Base-by-base conservation (phyloP, 37 sponge, comb jelly and placozoan species). In the Theonella swinhoei region DNA sequence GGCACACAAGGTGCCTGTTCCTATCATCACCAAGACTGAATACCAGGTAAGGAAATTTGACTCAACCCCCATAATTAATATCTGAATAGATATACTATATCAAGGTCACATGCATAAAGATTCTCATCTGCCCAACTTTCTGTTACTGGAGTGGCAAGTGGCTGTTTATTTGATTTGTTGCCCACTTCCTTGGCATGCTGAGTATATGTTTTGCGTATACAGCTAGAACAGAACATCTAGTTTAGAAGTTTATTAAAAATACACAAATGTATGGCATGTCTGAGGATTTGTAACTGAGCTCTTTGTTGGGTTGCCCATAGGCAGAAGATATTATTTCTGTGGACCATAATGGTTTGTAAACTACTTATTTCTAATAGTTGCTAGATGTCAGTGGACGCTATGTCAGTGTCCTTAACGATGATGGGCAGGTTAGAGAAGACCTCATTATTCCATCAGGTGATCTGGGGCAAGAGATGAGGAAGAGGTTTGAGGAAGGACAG, bases 1-100 rank as follows among this genome's bases (percentile, higher is more conserved):
- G n/a, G n/a, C 79, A 23, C 85, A 75, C 42, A 89, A 43, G 58
- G 61, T 89, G 75, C 40, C 85, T 29, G 75, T 43, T n/a, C 90
- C 90, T 70, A 4, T 85, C 3, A 14, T 70, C 32, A 85, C 85
- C 28, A 62, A 23, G 22, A 74, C 85, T 19, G 85, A 89, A 29
- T 89, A 77, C 71, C 85, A 84, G 78, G 85, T 84, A n/a, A n/a
- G n/a, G n/a, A n/a, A 80, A 38, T 33, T 25, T n/a, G 17, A 20
- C 20, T 23, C 20, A 59, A n/a, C n/a, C n/a, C n/a, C n/a, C n/a
- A n/a, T n/a, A n/a, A n/a, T n/a, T n/a, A n/a, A n/a, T n/a, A n/a
- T n/a, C n/a, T n/a, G n/a, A n/a, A n/a, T n/a, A n/a, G n/a, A n/a
- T n/a, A n/a, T 85, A 9, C 64, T 80, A 24, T 62, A n/a, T n/a